These are phyloP conservation scores for Cariama cristata DNA, from an alignment of 2,113 vertebrate species.

Conservation along the genomic window DNA sequence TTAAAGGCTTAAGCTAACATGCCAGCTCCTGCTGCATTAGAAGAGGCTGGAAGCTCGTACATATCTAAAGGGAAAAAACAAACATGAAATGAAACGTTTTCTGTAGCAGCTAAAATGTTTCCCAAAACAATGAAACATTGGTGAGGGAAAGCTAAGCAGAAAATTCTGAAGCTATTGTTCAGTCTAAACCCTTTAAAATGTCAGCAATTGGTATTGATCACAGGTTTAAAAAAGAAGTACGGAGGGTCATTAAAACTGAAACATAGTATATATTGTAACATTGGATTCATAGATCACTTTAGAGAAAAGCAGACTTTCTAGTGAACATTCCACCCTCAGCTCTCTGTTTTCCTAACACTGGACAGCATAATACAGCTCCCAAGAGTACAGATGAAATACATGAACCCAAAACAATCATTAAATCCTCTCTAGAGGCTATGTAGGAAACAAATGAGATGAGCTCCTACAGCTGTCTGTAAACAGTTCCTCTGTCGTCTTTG, in stretches of 20 bases:
- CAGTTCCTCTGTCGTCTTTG: background rate
- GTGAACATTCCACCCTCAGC: background rate
- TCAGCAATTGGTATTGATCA: background rate
- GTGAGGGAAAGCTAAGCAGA: background rate
- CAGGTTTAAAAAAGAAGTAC: background rate
- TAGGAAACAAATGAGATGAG: background rate
- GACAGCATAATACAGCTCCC: background rate
- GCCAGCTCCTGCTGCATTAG: background rate
- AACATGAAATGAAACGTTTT: background rate
- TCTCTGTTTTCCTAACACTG: background rate
- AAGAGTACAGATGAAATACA: background rate
- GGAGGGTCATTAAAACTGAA: background rate
- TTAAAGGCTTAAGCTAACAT: background rate
- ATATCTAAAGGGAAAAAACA: background rate
- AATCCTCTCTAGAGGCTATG: background rate
- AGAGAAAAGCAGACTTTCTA: background rate
- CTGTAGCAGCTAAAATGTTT: background rate
- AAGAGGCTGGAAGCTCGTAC: background rate
- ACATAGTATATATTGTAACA: background rate
- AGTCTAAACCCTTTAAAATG: background rate
- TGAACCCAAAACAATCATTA: constrained; percentile 22
- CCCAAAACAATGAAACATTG: background rate
- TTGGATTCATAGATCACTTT: background rate
- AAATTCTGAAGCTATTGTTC: background rate
- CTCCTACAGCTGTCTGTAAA: constrained; percentile 2